Evolutionary conservation across 2,113 vertebrate genomes (phyloP).

Genomic region (Thymallus thymallus): DNA sequence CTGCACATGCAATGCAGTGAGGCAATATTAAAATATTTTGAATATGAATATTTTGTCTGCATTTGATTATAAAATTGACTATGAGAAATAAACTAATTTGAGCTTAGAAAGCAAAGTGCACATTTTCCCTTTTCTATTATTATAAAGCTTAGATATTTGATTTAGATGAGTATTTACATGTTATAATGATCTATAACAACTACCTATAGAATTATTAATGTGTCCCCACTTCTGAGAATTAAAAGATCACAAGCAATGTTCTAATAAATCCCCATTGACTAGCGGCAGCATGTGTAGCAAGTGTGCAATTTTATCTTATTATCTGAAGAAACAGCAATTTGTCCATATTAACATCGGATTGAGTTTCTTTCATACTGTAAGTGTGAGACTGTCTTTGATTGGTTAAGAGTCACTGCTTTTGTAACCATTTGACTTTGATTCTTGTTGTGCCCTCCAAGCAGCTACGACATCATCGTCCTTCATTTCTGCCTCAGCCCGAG

Average conservation of each 20-base stretch:
- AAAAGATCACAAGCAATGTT: background rate
- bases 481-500: constrained; percentile 70
- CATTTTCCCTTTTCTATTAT: background rate
- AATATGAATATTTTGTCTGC: background rate
- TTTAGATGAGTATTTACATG: background rate
- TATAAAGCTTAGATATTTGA: background rate
- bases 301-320: no score
- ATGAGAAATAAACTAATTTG: background rate
- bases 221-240: background rate
- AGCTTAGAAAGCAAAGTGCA: background rate
- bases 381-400: background rate
- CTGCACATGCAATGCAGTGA: background rate
- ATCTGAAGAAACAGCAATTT: background rate
- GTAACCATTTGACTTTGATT: constrained; percentile 75
- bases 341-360: background rate
- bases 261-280: background rate
- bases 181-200: background rate
- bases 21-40: no score
- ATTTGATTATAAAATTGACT: background rate
- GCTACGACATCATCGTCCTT: constrained; percentile 85
- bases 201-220: background rate
- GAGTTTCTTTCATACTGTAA: background rate
- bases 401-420: constrained; percentile 52
- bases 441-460: constrained; percentile 86
- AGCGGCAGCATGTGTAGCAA: background rate